Evolutionary conservation across 2,888 invertebrate species (phyloP).

Genomic region (Folsomia candida): DNA sequence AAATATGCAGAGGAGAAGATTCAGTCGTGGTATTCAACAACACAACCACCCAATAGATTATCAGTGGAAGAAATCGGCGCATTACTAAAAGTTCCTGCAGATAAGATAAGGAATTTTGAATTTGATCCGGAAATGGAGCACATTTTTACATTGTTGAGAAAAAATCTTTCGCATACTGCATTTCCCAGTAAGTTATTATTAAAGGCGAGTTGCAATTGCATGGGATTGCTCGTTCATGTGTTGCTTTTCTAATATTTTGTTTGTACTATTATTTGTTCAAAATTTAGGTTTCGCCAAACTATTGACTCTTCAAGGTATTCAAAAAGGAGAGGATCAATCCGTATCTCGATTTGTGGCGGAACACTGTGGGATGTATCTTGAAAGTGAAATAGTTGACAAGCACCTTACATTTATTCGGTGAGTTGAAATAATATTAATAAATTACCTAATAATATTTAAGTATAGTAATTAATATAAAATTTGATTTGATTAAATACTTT

Average conservation of each 20-base stretch:
- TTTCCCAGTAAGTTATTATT: constrained; percentile 23
- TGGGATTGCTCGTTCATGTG: background rate
- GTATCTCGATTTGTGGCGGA: constrained; percentile 18
- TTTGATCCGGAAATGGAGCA: constrained; percentile 23
- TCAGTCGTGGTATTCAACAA: background rate
- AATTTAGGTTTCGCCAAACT: constrained; percentile 21
- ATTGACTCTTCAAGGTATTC: constrained; percentile 15
- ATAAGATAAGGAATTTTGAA: constrained; percentile 15
- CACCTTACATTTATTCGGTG: constrained; percentile 31
- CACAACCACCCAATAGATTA: background rate
- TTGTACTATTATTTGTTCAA: background rate
- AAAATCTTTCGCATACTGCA: constrained; percentile 26
- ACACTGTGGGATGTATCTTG: constrained; percentile 23
- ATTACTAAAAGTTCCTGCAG: constrained; percentile 16
- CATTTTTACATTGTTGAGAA: constrained; percentile 8
- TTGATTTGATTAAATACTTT: no score
- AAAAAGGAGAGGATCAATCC: constrained; percentile 12
- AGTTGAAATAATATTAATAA: no score
- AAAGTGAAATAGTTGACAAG: constrained; percentile 32
- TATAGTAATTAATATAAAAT: no score
- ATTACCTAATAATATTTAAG: no score
- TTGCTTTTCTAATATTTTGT: background rate
- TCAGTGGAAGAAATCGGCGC: constrained; percentile 14
- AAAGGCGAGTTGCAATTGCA: background rate
- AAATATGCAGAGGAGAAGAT: constrained; percentile 26